Evolutionary conservation across 2,888 invertebrate genomes (phyloP), one percentile per base, ranked within the genome.

Genomic region (Prionchulus punctatus): DNA sequence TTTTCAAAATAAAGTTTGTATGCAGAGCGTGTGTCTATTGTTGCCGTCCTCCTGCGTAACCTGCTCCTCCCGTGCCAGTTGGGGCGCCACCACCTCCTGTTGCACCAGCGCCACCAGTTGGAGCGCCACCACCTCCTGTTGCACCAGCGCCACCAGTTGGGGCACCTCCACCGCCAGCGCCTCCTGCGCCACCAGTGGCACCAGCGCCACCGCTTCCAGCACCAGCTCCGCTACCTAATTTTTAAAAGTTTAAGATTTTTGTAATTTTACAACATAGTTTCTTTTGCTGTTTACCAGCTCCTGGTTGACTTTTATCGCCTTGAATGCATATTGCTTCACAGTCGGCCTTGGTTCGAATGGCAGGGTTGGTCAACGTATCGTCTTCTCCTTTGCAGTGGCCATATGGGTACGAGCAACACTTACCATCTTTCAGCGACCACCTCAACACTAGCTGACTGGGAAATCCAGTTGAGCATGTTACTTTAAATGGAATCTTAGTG

Each of bases 301-400:
- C n/a, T n/a, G n/a, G n/a, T n/a, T n/a, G n/a, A n/a, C n/a, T n/a
- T n/a, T n/a, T n/a, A n/a, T n/a, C n/a, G n/a, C n/a, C n/a, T n/a
- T n/a, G n/a, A n/a, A n/a, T n/a, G n/a, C 50, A 49, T 28, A 49
- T 30, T 30, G 26, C 28, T 49, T 49, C 50, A 28, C 50, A 49
- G 30, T 49, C 50, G 7, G 12, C 23, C 23, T 49, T 49, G 50
- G 50, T 49, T 23, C 23, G 26, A 7, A 49, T 26, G 12, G 50
- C 7, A 4, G 50, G 27, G 21, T 30, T 23, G 27, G 50, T 28
- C 28, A 28, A 15, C 4, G 27, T 26, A 15, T 49, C 50, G 21
- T 49, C 50, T 28, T 49, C 50, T 28, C 50, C 50, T 28, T 49
- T 49, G 21, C 50, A 49, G 28, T 49, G 50, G 4, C 50, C 50